Evolutionary conservation across 2,888 invertebrate genomes (phyloP), one percentile per base, ranked within the genome.

Genomic region (Biston betularia): DNA sequence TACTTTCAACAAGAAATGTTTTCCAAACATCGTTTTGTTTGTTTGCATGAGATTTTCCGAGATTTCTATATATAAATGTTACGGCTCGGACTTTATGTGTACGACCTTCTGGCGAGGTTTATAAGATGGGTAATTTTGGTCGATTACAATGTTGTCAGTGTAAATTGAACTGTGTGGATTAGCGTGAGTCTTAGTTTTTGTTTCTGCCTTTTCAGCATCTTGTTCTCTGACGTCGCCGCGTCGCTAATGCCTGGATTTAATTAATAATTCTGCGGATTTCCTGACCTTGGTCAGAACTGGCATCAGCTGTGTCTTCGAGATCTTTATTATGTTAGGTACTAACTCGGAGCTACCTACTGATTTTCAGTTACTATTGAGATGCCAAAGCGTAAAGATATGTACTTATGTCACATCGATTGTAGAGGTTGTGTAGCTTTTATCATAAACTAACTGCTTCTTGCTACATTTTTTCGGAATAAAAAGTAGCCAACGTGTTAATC

Each of bases 11-110:
- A 35, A 50, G 45, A 63, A 59, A 63, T 68, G 67, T 68, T 68
- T 68, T 60, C 49, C 46, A 68, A 68, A 68, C 67, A 68, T 3
- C 33, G 48, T 33, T 14, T 34, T 40, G 42, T 71, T 69, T 71
- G 69, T 67, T 71, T 71, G 60, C 53, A 48, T 15, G 8, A 50
- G 59, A 63, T 68, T 63, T 68, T 63, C 67, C 58, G 70, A 71
- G 79, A 78, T 71, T 75, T 79, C 80, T 80, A 80, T 74, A 77
- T 73, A 72, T 79, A 80, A 77, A 75, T 63, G 66, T 80, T 74
- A 77, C 79, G 68, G 53, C 48, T 62, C 62, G 61, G 63, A 60
- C 63, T 52, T 50, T 58, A 52, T 49, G 24, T 59, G 8, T 15
- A 34, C 40, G 68, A 69, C 68, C 68, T 69, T 68, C 66, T 56